Conservation (phyloP, 2,113 vertebrate species). For the Excalfactoria chinensis region DNA sequence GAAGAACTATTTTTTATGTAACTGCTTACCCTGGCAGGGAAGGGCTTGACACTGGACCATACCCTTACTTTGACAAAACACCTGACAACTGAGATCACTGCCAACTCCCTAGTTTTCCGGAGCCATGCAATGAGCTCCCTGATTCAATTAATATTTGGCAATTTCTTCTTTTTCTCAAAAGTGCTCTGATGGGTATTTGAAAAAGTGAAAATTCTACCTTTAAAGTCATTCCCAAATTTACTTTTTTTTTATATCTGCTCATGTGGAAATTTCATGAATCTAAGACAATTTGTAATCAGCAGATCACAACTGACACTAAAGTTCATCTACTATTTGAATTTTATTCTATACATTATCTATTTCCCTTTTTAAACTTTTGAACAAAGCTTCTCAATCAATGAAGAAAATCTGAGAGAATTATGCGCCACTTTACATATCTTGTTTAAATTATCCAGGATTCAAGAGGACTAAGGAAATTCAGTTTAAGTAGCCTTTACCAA, state of each 20-base stretch:
- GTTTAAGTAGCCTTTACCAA: not conserved
- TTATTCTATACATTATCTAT: not conserved
- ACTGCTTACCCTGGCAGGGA: not conserved
- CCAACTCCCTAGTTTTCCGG: not conserved
- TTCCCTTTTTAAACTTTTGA: not conserved
- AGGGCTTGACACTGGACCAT: not conserved
- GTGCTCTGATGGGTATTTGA: not conserved
- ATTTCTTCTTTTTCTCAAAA: not conserved
- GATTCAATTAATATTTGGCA: not conserved
- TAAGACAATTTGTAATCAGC: not conserved
- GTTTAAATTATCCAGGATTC: not conserved
- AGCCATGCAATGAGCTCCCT: not conserved
- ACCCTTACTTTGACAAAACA: not conserved
- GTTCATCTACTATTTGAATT: not conserved
- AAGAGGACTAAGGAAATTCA: not conserved
- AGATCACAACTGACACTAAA: not conserved
- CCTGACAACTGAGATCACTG: not conserved
- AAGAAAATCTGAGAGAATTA: not conserved
- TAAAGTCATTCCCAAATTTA: not conserved
- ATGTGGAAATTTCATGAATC: not conserved
- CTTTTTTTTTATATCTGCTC: fast-evolving
- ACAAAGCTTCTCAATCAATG: not conserved
- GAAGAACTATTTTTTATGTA: not conserved
- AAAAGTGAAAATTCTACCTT: not conserved
- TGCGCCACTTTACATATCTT: not conserved